Evolutionary conservation across 2,797 vertebrate genomes (phyloP), one percentile per base, ranked within the genome.

Genomic region (Enteromius argenteus): DNA sequence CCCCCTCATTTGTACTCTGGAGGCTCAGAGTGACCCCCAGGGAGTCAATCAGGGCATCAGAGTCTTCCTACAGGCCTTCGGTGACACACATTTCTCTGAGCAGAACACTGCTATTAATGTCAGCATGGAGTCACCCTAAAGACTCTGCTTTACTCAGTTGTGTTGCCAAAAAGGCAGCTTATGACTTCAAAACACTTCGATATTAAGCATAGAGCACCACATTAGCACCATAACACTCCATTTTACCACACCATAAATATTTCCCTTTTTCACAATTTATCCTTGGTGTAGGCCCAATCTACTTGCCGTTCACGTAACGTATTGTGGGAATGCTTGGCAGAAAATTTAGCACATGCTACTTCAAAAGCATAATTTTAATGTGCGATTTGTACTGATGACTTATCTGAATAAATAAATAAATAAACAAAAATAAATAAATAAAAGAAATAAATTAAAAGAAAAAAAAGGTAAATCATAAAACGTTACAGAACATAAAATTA

Each of bases 31-130:
- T 81, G 86, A 84, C 81, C 86, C 62, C 3, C 67, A 83, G 86
- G 84, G 81, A 85, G 53, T 60, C 66, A 78, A 66, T 68, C 32
- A 64, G 68, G 68, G 32, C 81, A 72, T 67, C 64, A 53, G 30
- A 56, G 66, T 81, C 80, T 85, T 85, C 76, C 86, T 83, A 87
- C 72, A 80, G 86, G 86, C 79, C 85, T 85, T 86, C 30, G 0
- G 76, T 87, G 85, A 87, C 88, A 89, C 79, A 86, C 71, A 85
- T 87, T 86, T 76, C 71, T 75, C 83, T 60, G 83, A 79, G 49
- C 60, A 62, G 76, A 87, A 85, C 83, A 85, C 81, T 39, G 71
- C 79, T 87, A 87, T 58, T 87, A 84, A 83, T 80, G 68, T 83
- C 84, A 69, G 75, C 78, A 49, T 73, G 42, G 27, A 71, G 42